Evolutionary conservation across 2,113 vertebrate species (phyloP).

Genomic region (Pangasianodon hypophthalmus): DNA sequence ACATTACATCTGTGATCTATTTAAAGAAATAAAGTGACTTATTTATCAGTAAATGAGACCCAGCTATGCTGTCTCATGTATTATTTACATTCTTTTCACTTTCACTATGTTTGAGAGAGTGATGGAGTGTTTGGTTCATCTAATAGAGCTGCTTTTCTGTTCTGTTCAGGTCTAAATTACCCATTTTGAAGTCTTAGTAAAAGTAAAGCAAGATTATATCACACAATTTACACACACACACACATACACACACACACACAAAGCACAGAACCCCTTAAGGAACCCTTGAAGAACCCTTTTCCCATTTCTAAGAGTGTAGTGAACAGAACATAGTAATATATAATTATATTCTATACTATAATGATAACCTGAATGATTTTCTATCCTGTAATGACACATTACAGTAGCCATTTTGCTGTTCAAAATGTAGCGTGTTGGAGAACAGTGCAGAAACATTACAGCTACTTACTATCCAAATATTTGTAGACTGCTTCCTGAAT

Average conservation of each 20-base stretch:
- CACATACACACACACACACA: not conserved
- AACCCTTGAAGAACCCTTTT: not conserved
- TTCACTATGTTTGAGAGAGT: not conserved
- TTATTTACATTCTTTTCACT: not conserved
- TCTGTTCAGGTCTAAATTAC: not conserved
- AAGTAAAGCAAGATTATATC: not conserved
- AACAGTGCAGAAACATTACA: not conserved
- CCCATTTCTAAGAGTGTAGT: not conserved
- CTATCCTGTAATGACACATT: not conserved
- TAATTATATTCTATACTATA: not conserved
- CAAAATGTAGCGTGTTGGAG: not conserved
- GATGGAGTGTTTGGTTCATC: not conserved
- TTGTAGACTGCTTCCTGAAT: not conserved
- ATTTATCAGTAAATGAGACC: slow-evolving; percentile 59
- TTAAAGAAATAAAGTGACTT: slow-evolving; percentile 78
- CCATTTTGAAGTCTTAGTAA: not conserved
- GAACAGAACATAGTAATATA: not conserved
- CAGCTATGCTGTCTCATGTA: not conserved
- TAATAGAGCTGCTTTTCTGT: not conserved
- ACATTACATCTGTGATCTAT: slow-evolving; percentile 67
- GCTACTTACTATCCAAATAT: not conserved
- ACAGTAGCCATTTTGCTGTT: not conserved
- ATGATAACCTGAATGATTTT: not conserved
- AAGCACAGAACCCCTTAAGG: not conserved
- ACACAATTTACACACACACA: not conserved